A percentile compares a stretch with the other conserved stretches of the same genome.
These are phyloP conservation scores for Mus spicilegus DNA, from an alignment of 2,113 vertebrate species.

Conservation along the genomic window DNA sequence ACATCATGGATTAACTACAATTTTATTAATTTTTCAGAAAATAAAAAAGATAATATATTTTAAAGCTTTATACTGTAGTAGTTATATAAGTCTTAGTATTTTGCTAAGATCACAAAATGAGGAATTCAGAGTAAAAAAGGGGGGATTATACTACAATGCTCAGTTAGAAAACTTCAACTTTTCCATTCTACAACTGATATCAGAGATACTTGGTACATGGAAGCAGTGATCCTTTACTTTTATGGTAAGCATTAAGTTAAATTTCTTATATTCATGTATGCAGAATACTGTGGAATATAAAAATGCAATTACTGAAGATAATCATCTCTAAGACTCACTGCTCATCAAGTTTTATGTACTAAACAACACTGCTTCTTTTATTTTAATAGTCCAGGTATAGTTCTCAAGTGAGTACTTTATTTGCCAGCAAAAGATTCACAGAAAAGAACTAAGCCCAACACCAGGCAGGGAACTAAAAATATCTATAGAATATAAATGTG, in stretches of 20 bases:
- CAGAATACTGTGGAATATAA: not conserved
- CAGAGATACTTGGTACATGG: not conserved
- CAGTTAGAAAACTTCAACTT: not conserved
- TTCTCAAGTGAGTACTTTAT: not conserved
- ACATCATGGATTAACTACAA: not conserved
- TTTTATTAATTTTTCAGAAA: not conserved
- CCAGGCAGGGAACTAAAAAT: not conserved
- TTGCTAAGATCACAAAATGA: not conserved
- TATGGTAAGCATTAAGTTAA: not conserved
- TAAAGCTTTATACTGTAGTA: not conserved
- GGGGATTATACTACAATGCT: not conserved
- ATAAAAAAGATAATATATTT: not conserved
- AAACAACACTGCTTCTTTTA: not conserved
- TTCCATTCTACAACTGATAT: too few species aligned
- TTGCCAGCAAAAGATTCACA: not conserved
- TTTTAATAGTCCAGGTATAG: not conserved
- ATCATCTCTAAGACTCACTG: not conserved
- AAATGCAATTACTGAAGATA: not conserved
- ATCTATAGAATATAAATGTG: not conserved
- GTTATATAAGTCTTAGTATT: not conserved
- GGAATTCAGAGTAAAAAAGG: not conserved
- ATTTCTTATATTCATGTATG: not conserved
- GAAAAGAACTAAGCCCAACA: not conserved
- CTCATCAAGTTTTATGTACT: not conserved
- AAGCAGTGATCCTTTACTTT: not conserved